phyloP scores from a whole-genome alignment of 2,797 vertebrate genomes.

The Knipowitschia caucasica region DNA sequence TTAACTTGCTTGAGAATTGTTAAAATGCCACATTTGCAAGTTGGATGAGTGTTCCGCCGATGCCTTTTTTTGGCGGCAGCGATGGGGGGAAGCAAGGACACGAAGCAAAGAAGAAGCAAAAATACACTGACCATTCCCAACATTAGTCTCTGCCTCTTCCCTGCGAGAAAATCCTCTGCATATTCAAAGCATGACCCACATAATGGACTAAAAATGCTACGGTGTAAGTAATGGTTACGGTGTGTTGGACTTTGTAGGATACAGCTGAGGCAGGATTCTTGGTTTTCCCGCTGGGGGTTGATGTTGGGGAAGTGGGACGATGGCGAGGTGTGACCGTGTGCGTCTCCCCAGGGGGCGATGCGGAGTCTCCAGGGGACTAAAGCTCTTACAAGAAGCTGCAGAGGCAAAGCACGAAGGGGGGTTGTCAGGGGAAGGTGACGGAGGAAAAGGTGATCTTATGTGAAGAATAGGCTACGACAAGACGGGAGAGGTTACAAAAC shows the following conservation, averaged over 20 bases:
- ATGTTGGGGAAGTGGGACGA: conserved; percentile 39
- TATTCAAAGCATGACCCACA: conserved; percentile 10
- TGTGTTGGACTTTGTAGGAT: conserved; percentile 10
- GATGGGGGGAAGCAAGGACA: background rate
- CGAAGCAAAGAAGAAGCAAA: background rate
- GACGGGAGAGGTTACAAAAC: too few relatives aligned
- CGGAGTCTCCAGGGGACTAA: background rate
- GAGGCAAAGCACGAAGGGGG: too few relatives aligned
- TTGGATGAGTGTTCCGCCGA: conserved; percentile 15
- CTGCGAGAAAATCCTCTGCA: background rate
- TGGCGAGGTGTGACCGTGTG: conserved; percentile 31
- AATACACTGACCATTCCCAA: background rate
- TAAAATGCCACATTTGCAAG: conserved; percentile 36
- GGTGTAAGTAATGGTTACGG: conserved; percentile 5
- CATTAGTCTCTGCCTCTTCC: background rate
- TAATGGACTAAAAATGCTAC: conserved; percentile 11
- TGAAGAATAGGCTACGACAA: too few relatives aligned
- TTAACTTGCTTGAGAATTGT: conserved; percentile 24
- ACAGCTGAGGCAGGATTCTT: conserved; percentile 22
- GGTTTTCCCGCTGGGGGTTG: conserved; percentile 29
- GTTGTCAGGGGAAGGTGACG: too few relatives aligned
- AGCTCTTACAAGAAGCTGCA: conserved; percentile 22
- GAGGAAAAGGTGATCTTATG: too few relatives aligned
- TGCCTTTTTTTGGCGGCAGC: background rate
- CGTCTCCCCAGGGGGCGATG: conserved; percentile 24